Evolutionary conservation across 2,888 invertebrate genomes (phyloP).

Genomic region (Pocota personata): DNA sequence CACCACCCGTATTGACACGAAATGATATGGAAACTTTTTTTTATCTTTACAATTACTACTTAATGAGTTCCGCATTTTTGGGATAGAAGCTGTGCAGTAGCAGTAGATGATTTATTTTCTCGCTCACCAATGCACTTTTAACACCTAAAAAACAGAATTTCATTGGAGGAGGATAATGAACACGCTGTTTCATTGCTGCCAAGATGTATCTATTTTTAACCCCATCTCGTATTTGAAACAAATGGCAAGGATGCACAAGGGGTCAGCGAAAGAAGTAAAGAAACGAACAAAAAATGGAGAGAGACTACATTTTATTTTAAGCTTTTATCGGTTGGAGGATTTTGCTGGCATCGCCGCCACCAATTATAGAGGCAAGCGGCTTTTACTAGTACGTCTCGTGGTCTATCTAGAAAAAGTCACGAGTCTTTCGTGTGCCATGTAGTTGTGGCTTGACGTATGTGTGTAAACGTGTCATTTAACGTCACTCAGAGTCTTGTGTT

Average conservation of each 20-base stretch:
- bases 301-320: slow-evolving; percentile 24
- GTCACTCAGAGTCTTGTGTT: not conserved
- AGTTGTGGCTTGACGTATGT: slow-evolving; percentile 1
- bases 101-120: not conserved
- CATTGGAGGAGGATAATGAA: slow-evolving; percentile 21
- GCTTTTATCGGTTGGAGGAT: slow-evolving; percentile 30
- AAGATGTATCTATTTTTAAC: slow-evolving; percentile 53
- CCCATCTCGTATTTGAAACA: slow-evolving; percentile 41
- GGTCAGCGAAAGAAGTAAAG: slow-evolving; percentile 44
- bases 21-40: slow-evolving; percentile 15
- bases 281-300: not conserved
- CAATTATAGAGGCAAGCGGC: slow-evolving; percentile 52
- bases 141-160: slow-evolving; percentile 1
- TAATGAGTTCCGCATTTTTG: slow-evolving; percentile 34
- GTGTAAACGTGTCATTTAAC: slow-evolving; percentile 10
- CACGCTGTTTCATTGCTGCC: slow-evolving; percentile 37
- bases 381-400: slow-evolving; percentile 44
- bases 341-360: slow-evolving; percentile 32
- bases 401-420: slow-evolving; percentile 31
- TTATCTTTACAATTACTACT: slow-evolving; percentile 15
- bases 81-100: slow-evolving; percentile 3
- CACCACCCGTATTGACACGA: not conserved
- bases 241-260: slow-evolving; percentile 66
- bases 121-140: slow-evolving; percentile 30
- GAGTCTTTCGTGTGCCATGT: slow-evolving; percentile 16